Conservation (phyloP, 2,797 vertebrate genomes). For the Macropus fuliginosus region DNA sequence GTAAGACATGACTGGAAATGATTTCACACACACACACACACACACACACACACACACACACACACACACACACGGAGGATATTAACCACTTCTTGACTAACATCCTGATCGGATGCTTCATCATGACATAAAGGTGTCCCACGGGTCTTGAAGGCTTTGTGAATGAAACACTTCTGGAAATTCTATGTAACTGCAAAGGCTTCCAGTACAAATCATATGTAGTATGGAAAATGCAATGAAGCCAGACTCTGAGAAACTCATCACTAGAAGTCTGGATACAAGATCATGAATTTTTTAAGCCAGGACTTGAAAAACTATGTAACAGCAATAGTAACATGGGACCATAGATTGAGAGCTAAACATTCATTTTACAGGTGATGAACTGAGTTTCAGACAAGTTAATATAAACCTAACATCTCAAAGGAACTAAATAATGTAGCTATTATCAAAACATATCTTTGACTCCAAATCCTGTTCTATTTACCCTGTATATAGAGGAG, state of each 20-base stretch:
- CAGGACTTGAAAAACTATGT: neutral
- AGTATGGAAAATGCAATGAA: neutral
- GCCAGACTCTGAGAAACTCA: neutral
- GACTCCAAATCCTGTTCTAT: neutral
- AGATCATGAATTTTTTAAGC: neutral
- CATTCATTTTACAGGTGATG: neutral
- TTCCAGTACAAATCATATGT: neutral
- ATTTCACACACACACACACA: no score
- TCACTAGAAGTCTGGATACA: neutral
- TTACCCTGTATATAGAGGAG: neutral
- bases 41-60: no score
- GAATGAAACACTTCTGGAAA: neutral
- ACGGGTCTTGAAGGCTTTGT: neutral
- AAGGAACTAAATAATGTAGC: neutral
- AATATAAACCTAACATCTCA: neutral
- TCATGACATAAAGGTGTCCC: neutral
- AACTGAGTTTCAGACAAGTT: neutral
- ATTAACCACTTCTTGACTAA: neutral
- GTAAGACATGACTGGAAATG: no score
- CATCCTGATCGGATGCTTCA: neutral
- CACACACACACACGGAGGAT: neutral
- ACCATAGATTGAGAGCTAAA: neutral
- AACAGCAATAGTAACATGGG: neutral
- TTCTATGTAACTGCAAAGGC: neutral
- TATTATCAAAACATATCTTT: neutral